phyloP scores from a whole-genome alignment of 2,797 vertebrate species.

The Aplochiton taeniatus region DNA sequence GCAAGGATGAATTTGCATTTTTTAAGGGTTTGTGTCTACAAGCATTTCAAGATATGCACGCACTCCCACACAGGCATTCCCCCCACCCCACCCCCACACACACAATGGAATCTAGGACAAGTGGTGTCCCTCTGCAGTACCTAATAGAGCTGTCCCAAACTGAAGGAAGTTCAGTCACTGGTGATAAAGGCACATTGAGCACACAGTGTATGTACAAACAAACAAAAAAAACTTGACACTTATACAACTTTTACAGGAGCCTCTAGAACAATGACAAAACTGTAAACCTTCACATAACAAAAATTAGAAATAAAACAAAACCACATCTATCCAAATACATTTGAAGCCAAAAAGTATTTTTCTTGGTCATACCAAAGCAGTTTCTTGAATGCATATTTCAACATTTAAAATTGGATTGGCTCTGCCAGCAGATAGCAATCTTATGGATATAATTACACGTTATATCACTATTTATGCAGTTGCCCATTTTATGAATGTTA shows the following conservation, averaged over 20 bases:
- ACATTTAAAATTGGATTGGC: constrained; percentile 80
- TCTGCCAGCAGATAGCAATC: constrained; percentile 98
- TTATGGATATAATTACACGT: constrained; percentile 85
- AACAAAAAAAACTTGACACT: constrained; percentile 59
- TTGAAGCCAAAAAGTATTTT: constrained; percentile 89
- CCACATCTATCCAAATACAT: constrained; percentile 88
- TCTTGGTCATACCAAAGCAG: constrained; percentile 94
- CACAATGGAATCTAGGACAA: constrained; percentile 57
- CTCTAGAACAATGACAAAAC: constrained; percentile 95
- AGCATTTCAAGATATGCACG: constrained; percentile 81
- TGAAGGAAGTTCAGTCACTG: constrained; percentile 68
- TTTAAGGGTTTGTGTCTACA: constrained; percentile 61
- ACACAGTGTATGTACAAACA: constrained; percentile 82
- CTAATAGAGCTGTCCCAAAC: constrained; percentile 72
- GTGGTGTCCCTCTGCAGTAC: constrained; percentile 73
- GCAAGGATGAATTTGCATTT: constrained; percentile 73
- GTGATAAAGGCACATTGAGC: constrained; percentile 84
- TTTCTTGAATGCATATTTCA: constrained; percentile 91
- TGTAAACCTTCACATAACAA: constrained; percentile 98
- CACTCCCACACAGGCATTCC: constrained; percentile 66
- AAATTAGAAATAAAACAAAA: constrained; percentile 59
- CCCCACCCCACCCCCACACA: constrained; percentile 30
- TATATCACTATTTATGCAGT: constrained; percentile 73
- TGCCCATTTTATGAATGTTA: constrained; percentile 55
- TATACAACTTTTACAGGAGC: constrained; percentile 90